These are phyloP conservation scores for Rhinolophus ferrumequinum DNA, from an alignment of 2,113 vertebrate genomes.

Conservation along the genomic window DNA sequence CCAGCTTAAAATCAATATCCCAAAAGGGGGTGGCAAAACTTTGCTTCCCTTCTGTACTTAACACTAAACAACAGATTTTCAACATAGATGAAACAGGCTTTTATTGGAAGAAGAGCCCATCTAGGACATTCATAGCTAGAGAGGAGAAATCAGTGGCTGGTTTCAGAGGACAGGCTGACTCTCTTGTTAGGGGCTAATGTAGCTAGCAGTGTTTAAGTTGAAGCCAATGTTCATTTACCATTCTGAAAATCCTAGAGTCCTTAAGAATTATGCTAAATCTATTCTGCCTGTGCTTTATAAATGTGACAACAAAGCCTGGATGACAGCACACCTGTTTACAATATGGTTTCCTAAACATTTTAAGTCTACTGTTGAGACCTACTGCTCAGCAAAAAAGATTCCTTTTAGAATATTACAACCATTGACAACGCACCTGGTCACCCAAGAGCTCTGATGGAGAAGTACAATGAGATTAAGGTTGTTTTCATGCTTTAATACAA, in stretches of 20 bases:
- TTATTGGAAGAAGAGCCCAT: background rate
- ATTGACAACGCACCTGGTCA: background rate
- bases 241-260: too few relatives aligned
- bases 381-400: background rate
- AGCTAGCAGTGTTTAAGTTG: too few relatives aligned
- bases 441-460: background rate
- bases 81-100: background rate
- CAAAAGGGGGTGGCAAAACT: background rate
- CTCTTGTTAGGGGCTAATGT: too few relatives aligned
- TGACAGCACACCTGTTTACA: background rate
- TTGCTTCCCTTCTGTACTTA: background rate
- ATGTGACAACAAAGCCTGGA: too few relatives aligned
- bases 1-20: background rate
- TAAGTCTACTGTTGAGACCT: too few relatives aligned
- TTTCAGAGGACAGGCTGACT: too few relatives aligned
- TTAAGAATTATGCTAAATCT: too few relatives aligned
- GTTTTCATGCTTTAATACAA: background rate
- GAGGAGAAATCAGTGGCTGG: too few relatives aligned
- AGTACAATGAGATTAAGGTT: background rate
- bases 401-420: background rate
- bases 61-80: background rate
- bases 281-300: too few relatives aligned
- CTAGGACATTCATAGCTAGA: background rate
- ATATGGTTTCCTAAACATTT: background rate
- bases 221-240: too few relatives aligned